A percentile compares a stretch with the other conserved stretches of the same genome.
Evolutionary conservation across 2,888 invertebrate species (phyloP).

Genomic region (Drosophila borborema): DNA sequence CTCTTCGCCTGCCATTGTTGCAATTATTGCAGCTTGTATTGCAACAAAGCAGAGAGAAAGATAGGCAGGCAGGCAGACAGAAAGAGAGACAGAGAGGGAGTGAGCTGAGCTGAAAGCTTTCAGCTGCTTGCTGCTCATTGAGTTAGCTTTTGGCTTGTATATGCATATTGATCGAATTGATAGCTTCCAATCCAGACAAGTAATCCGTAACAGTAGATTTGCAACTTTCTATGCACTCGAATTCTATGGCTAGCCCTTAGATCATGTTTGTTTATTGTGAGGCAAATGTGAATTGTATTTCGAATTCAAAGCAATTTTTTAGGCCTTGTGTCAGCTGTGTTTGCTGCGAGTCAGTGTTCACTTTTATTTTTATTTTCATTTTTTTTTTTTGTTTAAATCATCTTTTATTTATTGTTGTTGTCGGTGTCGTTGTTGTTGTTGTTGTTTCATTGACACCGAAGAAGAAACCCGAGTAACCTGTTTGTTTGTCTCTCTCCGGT

Average conservation of each 20-base stretch:
- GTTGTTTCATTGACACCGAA: conserved; percentile 75
- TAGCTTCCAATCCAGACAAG: conserved; percentile 30
- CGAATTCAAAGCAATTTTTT: not conserved
- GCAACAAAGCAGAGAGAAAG: conserved; percentile 68
- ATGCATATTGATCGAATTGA: conserved; percentile 45
- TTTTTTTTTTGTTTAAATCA: conserved; percentile 34
- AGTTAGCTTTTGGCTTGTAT: conserved; percentile 38
- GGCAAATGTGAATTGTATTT: conserved; percentile 10
- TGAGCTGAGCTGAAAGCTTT: conserved; percentile 31
- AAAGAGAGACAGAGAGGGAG: conserved; percentile 2
- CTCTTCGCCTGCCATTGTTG: conserved; percentile 61
- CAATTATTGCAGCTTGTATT: conserved; percentile 73
- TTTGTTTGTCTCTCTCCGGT: conserved; percentile 63
- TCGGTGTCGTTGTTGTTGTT: conserved; percentile 23
- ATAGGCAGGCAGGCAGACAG: conserved; percentile 10
- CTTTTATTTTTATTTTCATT: conserved; percentile 36
- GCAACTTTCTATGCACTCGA: conserved; percentile 63
- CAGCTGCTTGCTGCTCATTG: conserved; percentile 29
- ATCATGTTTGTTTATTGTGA: conserved; percentile 28
- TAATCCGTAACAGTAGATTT: conserved; percentile 44
- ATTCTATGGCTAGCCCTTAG: conserved; percentile 51
- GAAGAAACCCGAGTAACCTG: conserved; percentile 80
- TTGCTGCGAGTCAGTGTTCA: conserved; percentile 26
- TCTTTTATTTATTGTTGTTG: conserved; percentile 48
- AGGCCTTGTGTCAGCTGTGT: conserved; percentile 50